Evolutionary conservation across 2,797 vertebrate genomes (phyloP).

Genomic region (Remorina albescens): DNA sequence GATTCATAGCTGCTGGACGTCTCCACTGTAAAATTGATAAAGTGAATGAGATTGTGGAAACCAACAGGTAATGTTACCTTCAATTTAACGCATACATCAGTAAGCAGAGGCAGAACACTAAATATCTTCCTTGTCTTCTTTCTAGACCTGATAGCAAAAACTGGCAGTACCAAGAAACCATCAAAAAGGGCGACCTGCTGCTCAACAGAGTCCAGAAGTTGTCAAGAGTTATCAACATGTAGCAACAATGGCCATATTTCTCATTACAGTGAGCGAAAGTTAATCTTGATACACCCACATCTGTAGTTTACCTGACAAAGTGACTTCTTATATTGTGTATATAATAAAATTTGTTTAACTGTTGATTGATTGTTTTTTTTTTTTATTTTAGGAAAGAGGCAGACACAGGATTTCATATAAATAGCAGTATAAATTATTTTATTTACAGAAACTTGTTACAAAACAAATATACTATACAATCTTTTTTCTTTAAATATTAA

Average conservation of each 20-base stretch:
- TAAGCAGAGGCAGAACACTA: background rate
- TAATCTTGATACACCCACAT: conserved; percentile 53
- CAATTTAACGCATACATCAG: fast-evolving
- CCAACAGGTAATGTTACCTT: conserved; percentile 90
- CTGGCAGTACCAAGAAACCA: conserved; percentile 99
- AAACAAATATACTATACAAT: conserved; percentile 99
- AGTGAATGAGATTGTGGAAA: conserved; percentile 99
- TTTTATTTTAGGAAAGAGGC: conserved; percentile 63
- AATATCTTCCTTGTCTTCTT: background rate
- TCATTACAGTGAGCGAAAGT: conserved; percentile 31
- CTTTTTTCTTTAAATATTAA: conserved; percentile 99
- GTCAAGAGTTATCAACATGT: conserved; percentile 99
- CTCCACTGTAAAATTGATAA: conserved; percentile 99
- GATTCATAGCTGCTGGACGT: conserved; percentile 97
- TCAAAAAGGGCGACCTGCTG: conserved; percentile 98
- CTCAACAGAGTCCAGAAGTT: conserved; percentile 99
- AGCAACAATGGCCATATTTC: conserved; percentile 63
- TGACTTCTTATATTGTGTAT: conserved; percentile 83
- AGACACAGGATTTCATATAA: conserved; percentile 94
- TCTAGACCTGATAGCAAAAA: conserved; percentile 98
- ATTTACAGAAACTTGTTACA: conserved; percentile 99
- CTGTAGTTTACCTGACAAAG: conserved; percentile 69
- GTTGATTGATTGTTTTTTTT: conserved; percentile 28
- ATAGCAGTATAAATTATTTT: conserved; percentile 99
- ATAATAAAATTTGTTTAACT: conserved; percentile 83